phyloP scores from a whole-genome alignment of 2,888 invertebrate species.

The Caenorhabditis wallacei region DNA sequence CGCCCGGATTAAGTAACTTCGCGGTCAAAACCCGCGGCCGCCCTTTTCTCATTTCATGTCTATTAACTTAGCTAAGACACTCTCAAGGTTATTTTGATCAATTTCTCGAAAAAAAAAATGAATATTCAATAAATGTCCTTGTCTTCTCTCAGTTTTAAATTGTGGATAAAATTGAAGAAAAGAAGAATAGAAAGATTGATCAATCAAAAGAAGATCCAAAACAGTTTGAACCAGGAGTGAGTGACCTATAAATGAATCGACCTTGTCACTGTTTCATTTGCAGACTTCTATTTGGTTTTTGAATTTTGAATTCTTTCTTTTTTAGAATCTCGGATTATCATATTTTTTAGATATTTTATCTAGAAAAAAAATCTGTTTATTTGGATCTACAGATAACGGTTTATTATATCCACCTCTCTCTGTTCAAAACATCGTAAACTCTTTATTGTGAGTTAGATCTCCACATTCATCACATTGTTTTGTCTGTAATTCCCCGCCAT shows the following conservation, averaged over 20 bases:
- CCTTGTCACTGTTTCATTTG: conserved; percentile 53
- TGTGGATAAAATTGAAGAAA: neutral
- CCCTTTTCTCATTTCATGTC: conserved; percentile 30
- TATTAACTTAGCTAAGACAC: conserved; percentile 31
- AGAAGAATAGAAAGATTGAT: conserved; percentile 27
- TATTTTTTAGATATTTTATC: neutral
- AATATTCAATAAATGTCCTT: neutral
- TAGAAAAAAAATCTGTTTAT: too few relatives aligned
- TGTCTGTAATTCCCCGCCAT: too few relatives aligned
- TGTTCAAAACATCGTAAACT: too few relatives aligned
- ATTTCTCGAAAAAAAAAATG: conserved; percentile 4
- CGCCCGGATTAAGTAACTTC: conserved; percentile 42
- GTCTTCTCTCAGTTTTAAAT: neutral
- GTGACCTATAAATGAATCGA: conserved; percentile 53
- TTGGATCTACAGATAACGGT: too few relatives aligned
- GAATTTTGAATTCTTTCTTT: conserved; percentile 10
- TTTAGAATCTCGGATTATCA: neutral
- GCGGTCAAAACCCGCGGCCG: conserved; percentile 24
- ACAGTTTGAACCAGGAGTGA: conserved; percentile 53
- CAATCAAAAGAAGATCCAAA: conserved; percentile 41
- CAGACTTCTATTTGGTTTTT: conserved; percentile 13
- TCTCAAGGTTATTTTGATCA: conserved; percentile 17
- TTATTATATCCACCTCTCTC: too few relatives aligned
- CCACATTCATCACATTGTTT: too few relatives aligned
- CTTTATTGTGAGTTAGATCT: too few relatives aligned